Conservation (phyloP, 2,797 vertebrate species). For the Miichthys miiuy region DNA sequence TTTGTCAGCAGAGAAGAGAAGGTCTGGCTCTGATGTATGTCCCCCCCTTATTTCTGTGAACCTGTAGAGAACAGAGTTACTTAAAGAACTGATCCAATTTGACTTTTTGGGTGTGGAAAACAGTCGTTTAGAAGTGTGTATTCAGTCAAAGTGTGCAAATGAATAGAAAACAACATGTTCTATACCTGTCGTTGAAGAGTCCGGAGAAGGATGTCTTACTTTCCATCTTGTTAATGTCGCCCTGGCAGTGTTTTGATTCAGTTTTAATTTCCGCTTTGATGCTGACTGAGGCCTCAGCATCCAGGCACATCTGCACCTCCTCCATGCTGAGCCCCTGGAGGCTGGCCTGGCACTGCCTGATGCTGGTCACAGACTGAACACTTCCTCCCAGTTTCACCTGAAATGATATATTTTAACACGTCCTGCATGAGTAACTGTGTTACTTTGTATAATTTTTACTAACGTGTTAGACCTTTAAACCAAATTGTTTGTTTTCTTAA, state of each 20-base stretch:
- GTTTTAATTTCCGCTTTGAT: slow-evolving; percentile 14
- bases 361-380: slow-evolving; percentile 86
- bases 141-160: background rate
- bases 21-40: slow-evolving; percentile 77
- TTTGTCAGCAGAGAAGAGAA: slow-evolving; percentile 86
- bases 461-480: too few relatives aligned
- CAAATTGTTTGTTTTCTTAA: background rate
- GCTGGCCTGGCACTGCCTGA: slow-evolving; percentile 85
- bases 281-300: slow-evolving; percentile 81
- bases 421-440: background rate
- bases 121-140: background rate
- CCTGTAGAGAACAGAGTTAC: slow-evolving; percentile 58
- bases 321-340: slow-evolving; percentile 82
- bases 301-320: slow-evolving; percentile 87
- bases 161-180: background rate
- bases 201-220: slow-evolving; percentile 84
- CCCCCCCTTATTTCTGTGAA: slow-evolving; percentile 84
- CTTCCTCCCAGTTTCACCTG: slow-evolving; percentile 87
- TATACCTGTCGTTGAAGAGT: slow-evolving; percentile 86
- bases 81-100: background rate
- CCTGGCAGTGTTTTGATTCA: slow-evolving; percentile 79
- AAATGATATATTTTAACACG: background rate
- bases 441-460: fast-evolving
- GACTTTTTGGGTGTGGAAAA: background rate
- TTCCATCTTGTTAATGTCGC: slow-evolving; percentile 72